Evolutionary conservation across 1,140 invertebrate species (phyloP), one percentile per base, ranked within the genome.

Genomic region (Drosophila orena): DNA sequence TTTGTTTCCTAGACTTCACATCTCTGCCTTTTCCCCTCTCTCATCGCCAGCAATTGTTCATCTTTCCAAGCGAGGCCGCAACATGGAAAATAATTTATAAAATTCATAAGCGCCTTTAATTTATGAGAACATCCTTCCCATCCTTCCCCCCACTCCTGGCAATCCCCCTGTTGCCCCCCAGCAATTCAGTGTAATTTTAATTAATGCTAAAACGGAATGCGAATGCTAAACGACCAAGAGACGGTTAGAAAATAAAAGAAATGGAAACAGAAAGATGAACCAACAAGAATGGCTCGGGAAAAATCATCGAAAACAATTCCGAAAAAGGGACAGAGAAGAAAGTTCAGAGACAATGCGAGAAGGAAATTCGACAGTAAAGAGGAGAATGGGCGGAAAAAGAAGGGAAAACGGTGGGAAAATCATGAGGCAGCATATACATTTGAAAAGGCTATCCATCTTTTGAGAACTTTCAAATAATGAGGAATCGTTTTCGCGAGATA

Each of bases 41-140:
- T 14, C 10, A 10, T 15, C 30, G 27, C n/a, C 52, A 34, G 40
- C 74, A 60, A 70, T 70, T 70, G 68, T 70, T 70, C 68, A 70
- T 57, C 65, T 57, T 70, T n/a, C 35, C 60, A 24, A 22, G 22
- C 37, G 50, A 24, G 34, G 34, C 62, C 62, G 44, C 55, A 69
- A 77, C 74, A 77, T 77, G 74, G 62, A 64, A 89, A 83, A 83
- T 88, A 89, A 88, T 88, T 88, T 77, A 88, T 89, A 79, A 89
- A 88, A 88, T 88, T 88, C 83, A 88, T 86, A 86, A 86, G 83
- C 83, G 83, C 79, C 71, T 81, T 86, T 86, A 86, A 86, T 86
- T 86, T 86, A 86, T 88, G 83, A 59, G 69, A 73, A 88, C 54
- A 56, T 70, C 59, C 46, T 74, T 43, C n/a, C 30, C 0, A 6